Evolutionary conservation across 1,140 invertebrate species (phyloP), one percentile per base, ranked within the genome.

Genomic region (Pteromalus puparum): DNA sequence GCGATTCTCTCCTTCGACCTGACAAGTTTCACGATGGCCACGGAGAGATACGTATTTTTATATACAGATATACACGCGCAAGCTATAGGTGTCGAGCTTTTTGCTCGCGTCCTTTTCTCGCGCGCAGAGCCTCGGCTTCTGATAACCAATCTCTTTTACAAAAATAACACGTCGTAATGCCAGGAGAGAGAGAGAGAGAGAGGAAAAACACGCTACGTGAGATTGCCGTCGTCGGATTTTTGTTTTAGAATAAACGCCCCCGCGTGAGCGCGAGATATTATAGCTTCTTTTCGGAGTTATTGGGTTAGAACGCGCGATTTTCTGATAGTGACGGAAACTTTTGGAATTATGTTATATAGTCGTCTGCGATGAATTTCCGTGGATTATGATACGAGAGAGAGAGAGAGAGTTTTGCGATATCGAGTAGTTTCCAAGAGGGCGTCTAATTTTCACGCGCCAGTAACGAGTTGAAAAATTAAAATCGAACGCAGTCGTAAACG

Each of bases 21-120:
- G 88, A 88, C 89, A 87, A 87, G 85, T 84, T 87, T 85, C 38
- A 26, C 68, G 67, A 30, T 30, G 42, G 0, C 34, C 61, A 26
- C 65, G 38, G 18, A 18, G 65, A 68, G 77, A 79, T 79, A 18
- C 65, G 24, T 7, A 30, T 72, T 2, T 81, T 48, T 72, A 53
- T 81, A 38, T 53, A 65, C 18, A 24, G 9, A 70, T 70, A 28
- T 30, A 30, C 26, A n/a, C 21, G 9, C 12, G 34, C 30, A 26
- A n/a, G 65, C 9, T 30, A 30, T 30, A 70, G 24, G 67, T 70
- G 67, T 30, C 24, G 67, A 30, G 67, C 24, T 70, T 70, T 70
- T 70, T 53, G 28, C 48, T 24, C 26, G n/a, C 18, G 10, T 9
- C 6, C 61, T 67, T 26, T 67, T 12, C 13, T 6, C 12, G 34